phyloP scores from a whole-genome alignment of 2,113 vertebrate genomes.

The Poeciliopsis turrubarensis region DNA sequence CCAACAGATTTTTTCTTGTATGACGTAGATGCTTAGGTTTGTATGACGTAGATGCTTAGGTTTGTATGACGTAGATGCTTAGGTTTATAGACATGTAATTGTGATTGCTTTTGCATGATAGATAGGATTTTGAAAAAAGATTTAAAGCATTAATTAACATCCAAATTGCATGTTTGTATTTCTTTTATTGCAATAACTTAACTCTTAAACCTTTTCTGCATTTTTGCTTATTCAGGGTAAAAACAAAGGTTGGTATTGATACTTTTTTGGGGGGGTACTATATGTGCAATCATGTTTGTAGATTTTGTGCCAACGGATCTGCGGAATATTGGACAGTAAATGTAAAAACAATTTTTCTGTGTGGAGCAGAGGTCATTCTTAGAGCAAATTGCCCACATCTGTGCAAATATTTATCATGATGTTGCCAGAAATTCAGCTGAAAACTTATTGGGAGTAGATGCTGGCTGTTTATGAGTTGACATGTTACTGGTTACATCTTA shows the following conservation, averaged over 20 bases:
- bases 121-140: neutral
- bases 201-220: neutral
- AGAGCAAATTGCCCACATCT: neutral
- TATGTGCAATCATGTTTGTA: neutral
- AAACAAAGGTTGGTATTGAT: neutral
- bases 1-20: neutral
- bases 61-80: neutral
- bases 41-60: neutral
- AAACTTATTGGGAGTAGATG: slow-evolving; percentile 18
- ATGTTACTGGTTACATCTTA: neutral
- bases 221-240: neutral
- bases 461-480: neutral
- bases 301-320: neutral
- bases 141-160: neutral
- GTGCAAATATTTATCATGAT: neutral
- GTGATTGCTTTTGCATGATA: neutral
- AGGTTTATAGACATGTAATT: neutral
- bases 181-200: neutral
- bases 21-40: neutral
- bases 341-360: neutral
- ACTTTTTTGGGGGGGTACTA: no score
- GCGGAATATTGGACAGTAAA: neutral
- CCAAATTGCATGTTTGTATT: neutral
- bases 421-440: slow-evolving; percentile 14
- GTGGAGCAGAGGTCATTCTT: neutral